Evolutionary conservation across 92 coral and sea anemone species (phyloP).

Genomic region (Porites cylindrica): DNA sequence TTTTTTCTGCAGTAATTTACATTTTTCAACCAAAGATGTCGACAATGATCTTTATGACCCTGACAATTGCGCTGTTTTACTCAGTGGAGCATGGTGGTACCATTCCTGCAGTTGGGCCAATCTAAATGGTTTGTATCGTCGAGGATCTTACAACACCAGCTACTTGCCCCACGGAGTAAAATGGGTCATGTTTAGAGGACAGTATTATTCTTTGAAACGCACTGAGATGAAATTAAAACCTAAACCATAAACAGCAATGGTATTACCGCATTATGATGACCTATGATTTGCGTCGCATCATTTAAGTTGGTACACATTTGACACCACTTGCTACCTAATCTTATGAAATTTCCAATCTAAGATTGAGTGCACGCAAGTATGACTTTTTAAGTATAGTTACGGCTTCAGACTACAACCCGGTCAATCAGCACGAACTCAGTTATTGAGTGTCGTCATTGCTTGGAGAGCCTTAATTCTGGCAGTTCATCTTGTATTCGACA

Average conservation of each 20-base stretch:
- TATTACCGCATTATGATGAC: no score
- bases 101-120: not conserved
- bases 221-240: slow-evolving; percentile 3
- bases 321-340: no score
- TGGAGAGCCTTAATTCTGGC: no score
- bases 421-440: no score
- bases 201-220: not conserved
- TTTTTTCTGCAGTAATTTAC: not conserved
- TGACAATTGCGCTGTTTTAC: not conserved
- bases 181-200: not conserved
- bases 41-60: not conserved
- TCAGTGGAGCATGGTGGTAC: not conserved
- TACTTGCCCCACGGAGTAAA: not conserved
- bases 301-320: no score
- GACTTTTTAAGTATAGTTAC: no score
- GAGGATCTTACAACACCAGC: not conserved
- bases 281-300: no score
- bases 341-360: no score
- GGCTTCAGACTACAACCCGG: no score
- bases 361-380: no score
- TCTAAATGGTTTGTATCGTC: not conserved
- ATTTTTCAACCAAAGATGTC: not conserved
- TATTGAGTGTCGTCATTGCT: no score
- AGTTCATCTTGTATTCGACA: no score
- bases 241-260: not conserved